Conservation (phyloP, 2,113 vertebrate genomes). For the Propithecus coquereli region DNA sequence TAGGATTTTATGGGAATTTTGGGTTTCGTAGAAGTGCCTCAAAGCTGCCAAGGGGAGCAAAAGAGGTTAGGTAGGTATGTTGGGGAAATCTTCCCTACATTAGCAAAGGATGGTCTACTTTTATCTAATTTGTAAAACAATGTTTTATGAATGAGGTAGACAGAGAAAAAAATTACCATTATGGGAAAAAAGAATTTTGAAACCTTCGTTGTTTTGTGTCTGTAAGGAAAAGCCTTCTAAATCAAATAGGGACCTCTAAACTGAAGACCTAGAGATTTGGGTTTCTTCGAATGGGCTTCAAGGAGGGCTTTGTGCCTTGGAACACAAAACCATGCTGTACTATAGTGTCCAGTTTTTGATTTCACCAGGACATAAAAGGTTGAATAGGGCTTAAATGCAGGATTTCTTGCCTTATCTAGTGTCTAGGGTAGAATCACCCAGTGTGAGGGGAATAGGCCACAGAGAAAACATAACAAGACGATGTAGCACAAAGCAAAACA, state of each 20-base stretch:
- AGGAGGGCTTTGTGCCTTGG: neutral
- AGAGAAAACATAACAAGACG: neutral
- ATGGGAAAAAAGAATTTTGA: neutral
- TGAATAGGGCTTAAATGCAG: neutral
- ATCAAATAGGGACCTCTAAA: neutral
- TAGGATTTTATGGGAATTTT: neutral
- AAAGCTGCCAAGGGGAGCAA: neutral
- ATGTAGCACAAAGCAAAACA: neutral
- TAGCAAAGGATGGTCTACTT: neutral
- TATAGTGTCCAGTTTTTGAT: neutral
- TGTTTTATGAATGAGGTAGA: neutral
- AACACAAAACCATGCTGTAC: neutral
- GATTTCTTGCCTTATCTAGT: neutral
- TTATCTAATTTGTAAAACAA: neutral
- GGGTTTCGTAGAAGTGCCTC: neutral
- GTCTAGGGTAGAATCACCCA: neutral
- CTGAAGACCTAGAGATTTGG: neutral
- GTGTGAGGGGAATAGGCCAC: neutral
- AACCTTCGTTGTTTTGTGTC: neutral
- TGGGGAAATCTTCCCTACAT: neutral
- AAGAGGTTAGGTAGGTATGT: neutral
- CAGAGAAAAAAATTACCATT: neutral
- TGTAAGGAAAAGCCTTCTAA: neutral
- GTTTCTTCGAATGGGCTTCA: neutral
- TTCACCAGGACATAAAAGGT: neutral